Conservation (phyloP, 2,797 vertebrate species). For the Masticophis lateralis region DNA sequence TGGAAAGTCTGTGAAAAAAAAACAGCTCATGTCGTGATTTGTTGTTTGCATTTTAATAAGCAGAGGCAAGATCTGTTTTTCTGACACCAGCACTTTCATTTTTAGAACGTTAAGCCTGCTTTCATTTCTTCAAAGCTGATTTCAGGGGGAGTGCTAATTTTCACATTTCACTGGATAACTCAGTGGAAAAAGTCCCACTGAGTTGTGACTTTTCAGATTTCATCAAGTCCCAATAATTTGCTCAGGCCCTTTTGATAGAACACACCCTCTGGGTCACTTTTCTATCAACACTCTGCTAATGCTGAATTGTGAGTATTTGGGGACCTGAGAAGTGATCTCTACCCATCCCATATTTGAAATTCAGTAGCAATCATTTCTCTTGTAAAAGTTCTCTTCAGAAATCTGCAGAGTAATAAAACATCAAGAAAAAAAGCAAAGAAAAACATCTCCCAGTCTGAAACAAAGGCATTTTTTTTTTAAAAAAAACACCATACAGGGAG, state of each 20-base stretch:
- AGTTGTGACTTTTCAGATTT: constrained; percentile 67
- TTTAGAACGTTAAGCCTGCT: constrained; percentile 66
- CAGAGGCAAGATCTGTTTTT: constrained; percentile 59
- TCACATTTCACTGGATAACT: constrained; percentile 67
- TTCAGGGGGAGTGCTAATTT: constrained; percentile 67
- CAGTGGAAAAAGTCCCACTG: too few species aligned
- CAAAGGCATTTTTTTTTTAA: constrained; percentile 1
- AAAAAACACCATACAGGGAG: not conserved
- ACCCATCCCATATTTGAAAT: constrained; percentile 51
- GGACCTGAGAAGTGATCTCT: constrained; percentile 48
- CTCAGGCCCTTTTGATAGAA: constrained; percentile 60
- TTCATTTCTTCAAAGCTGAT: constrained; percentile 51
- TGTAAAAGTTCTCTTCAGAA: constrained; percentile 39
- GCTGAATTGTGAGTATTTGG: constrained; percentile 46
- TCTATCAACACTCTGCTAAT: constrained; percentile 50
- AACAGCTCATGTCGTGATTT: constrained; percentile 18
- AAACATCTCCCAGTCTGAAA: constrained; percentile 18
- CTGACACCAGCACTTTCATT: constrained; percentile 62
- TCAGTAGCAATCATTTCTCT: constrained; percentile 60
- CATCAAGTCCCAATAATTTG: constrained; percentile 53
- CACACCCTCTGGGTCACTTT: constrained; percentile 55
- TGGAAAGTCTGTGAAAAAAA: constrained; percentile 42
- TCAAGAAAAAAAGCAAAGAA: constrained; percentile 32
- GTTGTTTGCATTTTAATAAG: constrained; percentile 55
- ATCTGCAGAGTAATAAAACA: constrained; percentile 50